Conservation (phyloP, 1,140 invertebrate genomes). For the Campoletis sonorensis region DNA sequence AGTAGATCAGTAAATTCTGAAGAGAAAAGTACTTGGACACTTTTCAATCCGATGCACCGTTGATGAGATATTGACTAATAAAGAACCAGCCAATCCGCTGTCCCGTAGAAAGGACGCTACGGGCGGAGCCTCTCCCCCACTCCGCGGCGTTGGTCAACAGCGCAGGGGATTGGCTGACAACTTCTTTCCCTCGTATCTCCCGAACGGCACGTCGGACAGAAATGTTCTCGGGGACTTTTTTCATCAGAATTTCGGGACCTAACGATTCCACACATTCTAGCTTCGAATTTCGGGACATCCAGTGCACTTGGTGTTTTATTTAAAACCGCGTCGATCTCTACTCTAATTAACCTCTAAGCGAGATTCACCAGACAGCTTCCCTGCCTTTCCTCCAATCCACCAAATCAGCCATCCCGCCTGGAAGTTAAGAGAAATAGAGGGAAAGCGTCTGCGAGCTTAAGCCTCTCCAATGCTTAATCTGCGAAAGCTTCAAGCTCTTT, state of each 20-base stretch:
- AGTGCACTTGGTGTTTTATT: not conserved
- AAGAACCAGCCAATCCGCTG: too few relatives aligned
- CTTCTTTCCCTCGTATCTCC: too few relatives aligned
- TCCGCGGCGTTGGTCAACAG: too few relatives aligned
- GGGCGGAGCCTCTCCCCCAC: too few relatives aligned
- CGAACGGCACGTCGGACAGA: too few relatives aligned
- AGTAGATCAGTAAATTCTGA: too few relatives aligned
- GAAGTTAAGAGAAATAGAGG: constrained; percentile 22
- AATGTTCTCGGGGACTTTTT: too few relatives aligned
- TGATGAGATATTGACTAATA: not conserved
- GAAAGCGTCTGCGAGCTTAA: not conserved
- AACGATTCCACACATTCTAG: too few relatives aligned
- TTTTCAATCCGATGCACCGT: not conserved
- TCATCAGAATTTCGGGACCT: too few relatives aligned
- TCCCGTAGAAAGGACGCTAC: too few relatives aligned
- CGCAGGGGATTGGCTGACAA: too few relatives aligned
- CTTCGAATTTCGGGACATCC: not conserved
- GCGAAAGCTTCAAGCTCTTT: constrained; percentile 11
- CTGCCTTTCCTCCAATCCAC: not conserved
- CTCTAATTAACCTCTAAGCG: constrained; percentile 38
- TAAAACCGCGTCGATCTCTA: not conserved
- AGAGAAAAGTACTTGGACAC: too few relatives aligned
- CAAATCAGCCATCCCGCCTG: constrained; percentile 25
- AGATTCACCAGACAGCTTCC: not conserved
- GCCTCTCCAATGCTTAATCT: not conserved